Base-by-base conservation (phyloP, 2,797 vertebrate genomes). In the Hypotaenidia okinawae region DNA sequence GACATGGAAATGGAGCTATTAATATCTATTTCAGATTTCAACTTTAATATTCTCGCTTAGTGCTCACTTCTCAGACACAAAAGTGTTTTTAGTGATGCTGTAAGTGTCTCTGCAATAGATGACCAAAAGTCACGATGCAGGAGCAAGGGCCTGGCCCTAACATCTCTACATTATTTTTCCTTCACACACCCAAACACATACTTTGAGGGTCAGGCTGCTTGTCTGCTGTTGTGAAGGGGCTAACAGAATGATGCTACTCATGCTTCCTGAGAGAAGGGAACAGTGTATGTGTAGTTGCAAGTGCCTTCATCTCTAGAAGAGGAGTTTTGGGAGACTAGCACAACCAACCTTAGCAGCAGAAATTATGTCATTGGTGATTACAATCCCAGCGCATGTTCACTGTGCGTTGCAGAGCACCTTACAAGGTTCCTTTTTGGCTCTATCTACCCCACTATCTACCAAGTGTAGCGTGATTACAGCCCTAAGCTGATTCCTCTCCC, bases 31-130 rank as follows among this genome's bases (percentile, higher is more conserved):
- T 87, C 62, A 14, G 11, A 79, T 86, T 87, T 62, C 51, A 16
- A 43, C 55, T 87, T 93, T 49, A 79, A 73, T 45, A 10, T 74
- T 93, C 87, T 84, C 58, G 70, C 84, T 94, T 92, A 72, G 74
- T 63, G 68, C 47, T 89, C 11, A 8, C 41, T 93, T 90, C 45
- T 51, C 39, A 64, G 94, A 82, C 13, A 37, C 7, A 89, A 78
- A 74, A 72, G 64, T 47, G 35, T 73, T 95, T 94, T 74, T 35
- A 87, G 77, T 69, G 58, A 76, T 52, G 27, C 21, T 69, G 11
- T 45, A 45, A 85, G 64, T 32, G 67, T 89, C 55, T 39, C 33
- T 63, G 33, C 19, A 83, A 69, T 55, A 79, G 66, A 54, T 92
- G 54, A 76, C 70, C 87, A 90, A 41, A 39, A 94, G 80, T 32